A percentile compares a stretch with the other conserved stretches of the same genome.
phyloP scores from a whole-genome alignment of 2,888 invertebrate genomes.

The Aquatica leii region DNA sequence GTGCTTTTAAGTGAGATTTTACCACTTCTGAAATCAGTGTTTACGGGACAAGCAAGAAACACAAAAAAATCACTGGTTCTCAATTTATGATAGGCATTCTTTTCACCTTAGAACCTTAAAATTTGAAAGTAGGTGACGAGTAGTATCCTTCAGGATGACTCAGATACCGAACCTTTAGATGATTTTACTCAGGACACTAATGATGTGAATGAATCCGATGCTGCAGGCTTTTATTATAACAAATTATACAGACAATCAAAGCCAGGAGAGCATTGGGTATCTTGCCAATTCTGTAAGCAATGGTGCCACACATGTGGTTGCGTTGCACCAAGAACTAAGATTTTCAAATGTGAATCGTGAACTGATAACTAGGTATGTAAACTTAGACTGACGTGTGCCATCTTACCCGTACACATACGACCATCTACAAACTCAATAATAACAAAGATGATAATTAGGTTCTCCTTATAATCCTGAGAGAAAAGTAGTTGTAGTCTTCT shows the following conservation, averaged over 20 bases:
- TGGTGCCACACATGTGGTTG: too few relatives aligned
- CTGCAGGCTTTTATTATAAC: conserved; percentile 18
- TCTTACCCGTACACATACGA: not conserved
- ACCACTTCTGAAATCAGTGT: conserved; percentile 8
- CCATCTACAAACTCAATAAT: too few relatives aligned
- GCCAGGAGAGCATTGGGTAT: conserved; percentile 17
- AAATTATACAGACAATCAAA: conserved; percentile 13
- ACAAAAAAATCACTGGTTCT: conserved; percentile 12
- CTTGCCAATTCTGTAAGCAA: too few relatives aligned
- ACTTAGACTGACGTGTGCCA: conserved; percentile 7
- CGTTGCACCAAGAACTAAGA: too few relatives aligned
- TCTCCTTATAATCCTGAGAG: too few relatives aligned
- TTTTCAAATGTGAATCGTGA: too few relatives aligned
- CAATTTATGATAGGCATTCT: too few relatives aligned
- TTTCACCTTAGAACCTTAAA: not conserved
- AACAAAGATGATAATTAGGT: too few relatives aligned
- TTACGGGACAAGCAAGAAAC: conserved; percentile 4
- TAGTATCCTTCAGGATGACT: conserved; percentile 2
- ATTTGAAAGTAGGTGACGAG: conserved; percentile 11
- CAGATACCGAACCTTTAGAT: conserved; percentile 7
- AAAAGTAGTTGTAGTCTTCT: too few relatives aligned
- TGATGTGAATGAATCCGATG: conserved; percentile 8
- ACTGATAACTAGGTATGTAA: conserved; percentile 8
- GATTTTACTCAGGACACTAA: too few relatives aligned
- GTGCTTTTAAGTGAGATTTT: conserved; percentile 1